Conservation (phyloP, 2,888 invertebrate genomes). For the Chloroclystis v-ata region DNA sequence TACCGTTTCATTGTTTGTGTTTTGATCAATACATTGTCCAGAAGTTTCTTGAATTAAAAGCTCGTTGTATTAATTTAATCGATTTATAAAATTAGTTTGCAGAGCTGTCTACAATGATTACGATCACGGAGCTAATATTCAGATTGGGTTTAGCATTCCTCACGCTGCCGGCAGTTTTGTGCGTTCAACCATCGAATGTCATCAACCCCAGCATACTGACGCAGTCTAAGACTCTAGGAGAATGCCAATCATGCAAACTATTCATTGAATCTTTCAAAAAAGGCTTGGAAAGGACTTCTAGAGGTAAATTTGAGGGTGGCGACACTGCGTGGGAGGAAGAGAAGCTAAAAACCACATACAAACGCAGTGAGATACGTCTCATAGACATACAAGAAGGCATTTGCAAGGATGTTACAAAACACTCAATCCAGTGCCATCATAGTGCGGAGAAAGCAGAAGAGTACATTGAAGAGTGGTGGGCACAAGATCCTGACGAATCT, state of each 20-base stretch:
- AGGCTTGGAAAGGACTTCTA: slow-evolving; percentile 89
- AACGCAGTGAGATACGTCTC: slow-evolving; percentile 91
- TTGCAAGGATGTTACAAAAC: slow-evolving; percentile 85
- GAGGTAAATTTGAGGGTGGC: slow-evolving; percentile 94
- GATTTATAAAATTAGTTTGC: slow-evolving; percentile 33
- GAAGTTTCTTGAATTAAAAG: slow-evolving; percentile 33
- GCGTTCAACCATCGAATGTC: slow-evolving; percentile 42
- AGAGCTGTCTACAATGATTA: slow-evolving; percentile 43
- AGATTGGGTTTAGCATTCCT: slow-evolving; percentile 30
- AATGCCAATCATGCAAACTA: slow-evolving; percentile 87
- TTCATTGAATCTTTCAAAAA: slow-evolving; percentile 86
- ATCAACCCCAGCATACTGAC: slow-evolving; percentile 50
- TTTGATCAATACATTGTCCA: slow-evolving; percentile 3
- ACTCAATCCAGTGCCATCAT: slow-evolving; percentile 88
- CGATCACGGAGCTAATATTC: slow-evolving; percentile 23
- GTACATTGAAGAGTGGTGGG: slow-evolving; percentile 93
- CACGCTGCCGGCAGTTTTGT: slow-evolving; percentile 35
- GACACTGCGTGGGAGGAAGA: slow-evolving; percentile 96
- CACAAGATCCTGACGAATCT: slow-evolving; percentile 68
- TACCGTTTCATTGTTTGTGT: slow-evolving; percentile 15
- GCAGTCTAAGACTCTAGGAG: slow-evolving; percentile 78
- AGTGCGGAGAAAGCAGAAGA: slow-evolving; percentile 90
- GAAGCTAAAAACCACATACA: slow-evolving; percentile 88
- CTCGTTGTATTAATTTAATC: slow-evolving; percentile 17
- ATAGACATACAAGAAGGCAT: slow-evolving; percentile 94